These are phyloP conservation scores for Aeoliscus strigatus DNA, from an alignment of 2,797 vertebrate species.

Conservation along the genomic window DNA sequence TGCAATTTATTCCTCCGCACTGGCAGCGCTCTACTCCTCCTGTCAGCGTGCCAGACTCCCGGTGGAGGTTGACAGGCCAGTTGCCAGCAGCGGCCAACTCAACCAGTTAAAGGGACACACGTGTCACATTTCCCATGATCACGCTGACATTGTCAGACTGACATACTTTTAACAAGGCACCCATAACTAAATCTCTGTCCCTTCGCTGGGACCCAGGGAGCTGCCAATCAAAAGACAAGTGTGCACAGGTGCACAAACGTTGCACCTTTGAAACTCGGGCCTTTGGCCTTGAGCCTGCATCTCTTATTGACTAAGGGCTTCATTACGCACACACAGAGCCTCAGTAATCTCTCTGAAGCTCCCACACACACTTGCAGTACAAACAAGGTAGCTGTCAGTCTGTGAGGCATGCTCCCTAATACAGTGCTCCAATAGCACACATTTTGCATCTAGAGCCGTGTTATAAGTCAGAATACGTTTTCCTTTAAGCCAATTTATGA, in stretches of 20 bases:
- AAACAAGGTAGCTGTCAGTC: conserved; percentile 66
- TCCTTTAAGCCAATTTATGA: conserved; percentile 20
- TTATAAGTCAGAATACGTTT: conserved; percentile 43
- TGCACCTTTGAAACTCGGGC: conserved; percentile 44
- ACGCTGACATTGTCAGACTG: conserved; percentile 58
- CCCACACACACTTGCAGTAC: conserved; percentile 58
- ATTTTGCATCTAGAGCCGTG: conserved; percentile 37
- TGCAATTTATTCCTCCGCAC: conserved; percentile 57
- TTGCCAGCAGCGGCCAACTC: conserved; percentile 62
- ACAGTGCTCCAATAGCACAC: conserved; percentile 32
- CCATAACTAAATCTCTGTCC: conserved; percentile 58
- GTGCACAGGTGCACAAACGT: conserved; percentile 18
- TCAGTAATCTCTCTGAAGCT: conserved; percentile 71
- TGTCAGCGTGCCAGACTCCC: conserved; percentile 64
- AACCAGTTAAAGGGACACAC: conserved; percentile 63
- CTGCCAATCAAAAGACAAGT: conserved; percentile 53
- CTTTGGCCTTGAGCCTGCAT: conserved; percentile 68
- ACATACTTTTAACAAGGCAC: conserved; percentile 63
- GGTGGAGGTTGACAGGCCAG: conserved; percentile 61
- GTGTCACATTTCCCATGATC: conserved; percentile 70
- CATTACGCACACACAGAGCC: conserved; percentile 71
- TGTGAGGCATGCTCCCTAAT: conserved; percentile 35
- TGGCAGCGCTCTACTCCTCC: conserved; percentile 54
- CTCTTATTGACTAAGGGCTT: conserved; percentile 70
- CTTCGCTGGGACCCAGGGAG: conserved; percentile 30